These are phyloP conservation scores for Masticophis lateralis DNA, from an alignment of 2,797 vertebrate genomes.

Conservation along the genomic window DNA sequence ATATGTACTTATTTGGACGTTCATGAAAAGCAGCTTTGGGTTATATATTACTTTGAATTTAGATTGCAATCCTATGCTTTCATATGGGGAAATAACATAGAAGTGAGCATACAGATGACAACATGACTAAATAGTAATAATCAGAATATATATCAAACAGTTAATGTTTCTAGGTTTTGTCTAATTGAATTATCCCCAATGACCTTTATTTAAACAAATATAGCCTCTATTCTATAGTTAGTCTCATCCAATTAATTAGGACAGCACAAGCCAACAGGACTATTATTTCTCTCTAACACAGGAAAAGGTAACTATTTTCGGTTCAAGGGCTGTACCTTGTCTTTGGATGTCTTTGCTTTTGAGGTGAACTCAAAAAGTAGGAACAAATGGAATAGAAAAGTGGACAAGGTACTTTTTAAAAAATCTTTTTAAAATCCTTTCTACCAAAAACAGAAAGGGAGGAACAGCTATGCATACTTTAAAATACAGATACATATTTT, in stretches of 20 bases:
- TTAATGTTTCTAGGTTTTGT: slow-evolving; percentile 13
- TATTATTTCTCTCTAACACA: neutral
- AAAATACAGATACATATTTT: neutral
- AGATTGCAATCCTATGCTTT: neutral
- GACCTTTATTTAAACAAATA: slow-evolving; percentile 20
- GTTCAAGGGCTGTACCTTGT: neutral
- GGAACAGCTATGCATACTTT: neutral
- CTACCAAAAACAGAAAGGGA: neutral
- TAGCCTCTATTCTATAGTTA: slow-evolving; percentile 13
- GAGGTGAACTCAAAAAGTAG: neutral
- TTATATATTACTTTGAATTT: neutral
- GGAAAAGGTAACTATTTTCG: neutral
- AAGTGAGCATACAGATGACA: neutral
- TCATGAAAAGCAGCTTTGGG: neutral
- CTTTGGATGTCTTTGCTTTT: neutral
- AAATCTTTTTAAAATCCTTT: neutral
- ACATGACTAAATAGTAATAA: slow-evolving; percentile 12
- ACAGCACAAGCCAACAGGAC: neutral
- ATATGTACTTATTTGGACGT: neutral
- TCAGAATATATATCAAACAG: fast-evolving
- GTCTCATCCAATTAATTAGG: slow-evolving; percentile 24
- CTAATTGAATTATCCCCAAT: slow-evolving; percentile 27
- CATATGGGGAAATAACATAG: neutral
- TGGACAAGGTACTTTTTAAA: neutral
- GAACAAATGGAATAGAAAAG: neutral